Conservation (phyloP, 2,888 invertebrate genomes). For the Thelaira solivaga region DNA sequence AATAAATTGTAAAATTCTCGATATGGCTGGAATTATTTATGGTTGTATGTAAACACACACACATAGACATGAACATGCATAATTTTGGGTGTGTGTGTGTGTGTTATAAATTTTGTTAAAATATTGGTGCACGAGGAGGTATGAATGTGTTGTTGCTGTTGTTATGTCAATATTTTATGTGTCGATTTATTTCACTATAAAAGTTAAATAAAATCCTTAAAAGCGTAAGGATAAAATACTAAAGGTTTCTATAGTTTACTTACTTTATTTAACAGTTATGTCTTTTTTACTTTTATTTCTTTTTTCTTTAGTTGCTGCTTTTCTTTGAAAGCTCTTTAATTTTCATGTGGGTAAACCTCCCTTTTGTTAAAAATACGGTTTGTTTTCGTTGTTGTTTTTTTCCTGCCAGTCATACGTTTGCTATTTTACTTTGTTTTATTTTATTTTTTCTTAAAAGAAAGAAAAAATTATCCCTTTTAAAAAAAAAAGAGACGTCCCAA, state of each 20-base stretch:
- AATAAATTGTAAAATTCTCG: neutral
- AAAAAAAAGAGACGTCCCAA: neutral
- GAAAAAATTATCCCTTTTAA: slow-evolving; percentile 1
- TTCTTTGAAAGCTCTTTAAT: slow-evolving; percentile 3
- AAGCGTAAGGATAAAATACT: slow-evolving; percentile 26
- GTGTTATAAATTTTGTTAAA: neutral
- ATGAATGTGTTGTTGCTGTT: neutral
- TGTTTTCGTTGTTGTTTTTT: neutral
- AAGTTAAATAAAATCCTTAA: slow-evolving; percentile 52
- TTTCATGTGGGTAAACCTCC: slow-evolving; percentile 28
- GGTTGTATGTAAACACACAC: too few species aligned
- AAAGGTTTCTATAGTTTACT: slow-evolving; percentile 39
- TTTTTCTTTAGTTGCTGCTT: neutral
- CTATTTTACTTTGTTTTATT: neutral
- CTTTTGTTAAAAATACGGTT: neutral
- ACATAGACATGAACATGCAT: too few species aligned
- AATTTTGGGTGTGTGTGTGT: neutral
- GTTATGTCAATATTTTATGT: slow-evolving; percentile 38
- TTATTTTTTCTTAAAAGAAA: neutral
- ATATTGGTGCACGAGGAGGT: neutral
- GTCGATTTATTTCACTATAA: slow-evolving; percentile 37
- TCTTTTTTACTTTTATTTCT: neutral
- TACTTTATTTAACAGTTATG: slow-evolving; percentile 26
- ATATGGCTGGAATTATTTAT: neutral
- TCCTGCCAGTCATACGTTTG: neutral